Base-by-base conservation (phyloP, 2,113 vertebrate species). In the Acrocephalus kingi region DNA sequence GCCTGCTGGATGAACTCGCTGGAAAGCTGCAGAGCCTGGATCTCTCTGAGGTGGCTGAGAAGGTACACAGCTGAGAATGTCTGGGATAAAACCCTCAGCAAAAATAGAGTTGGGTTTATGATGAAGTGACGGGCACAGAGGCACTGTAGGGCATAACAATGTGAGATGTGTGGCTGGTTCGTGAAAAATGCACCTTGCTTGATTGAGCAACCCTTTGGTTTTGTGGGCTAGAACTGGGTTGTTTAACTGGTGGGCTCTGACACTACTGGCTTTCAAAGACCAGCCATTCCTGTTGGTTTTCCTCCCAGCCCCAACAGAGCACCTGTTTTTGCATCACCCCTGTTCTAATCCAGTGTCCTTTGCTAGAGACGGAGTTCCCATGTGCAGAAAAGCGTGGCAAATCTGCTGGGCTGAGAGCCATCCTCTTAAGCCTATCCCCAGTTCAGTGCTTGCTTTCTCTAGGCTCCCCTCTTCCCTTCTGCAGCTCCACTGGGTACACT, bases 11-110 rank as follows among this genome's bases (percentile, higher is more conserved):
- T 67, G 98, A 99, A 75, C 98, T 99, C 5, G 99, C 99, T 2
- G 99, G 98, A 74, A 98, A 99, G 92, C 98, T 99, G 71, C 98
- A 99, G 91, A 99, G 98, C 82, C 97, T 99, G 87, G 99, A 99
- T 89, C 98, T 99, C 22, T 98, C 98, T 2, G 97, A 97, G 3
- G 97, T 98, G 11, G 98, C 98, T 7, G 93, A 99, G 79, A 98
- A 98, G 99, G 99, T 99, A 97, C 35, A 25, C 0, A 4, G 61
- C 59, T 69, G 56, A 64, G n/a, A 48, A 58, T 6, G 0, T 0
- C 64, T 61, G 62, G 79, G 68, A 3, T 11, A 64, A 75, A 68
- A 54, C 18, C 59, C 24, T 0, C 2, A 56, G 76, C 41, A 64
- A 55, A 86, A 80, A 4, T 2, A 4, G 11, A 35, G 31, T 14